Conservation (phyloP, 2,888 invertebrate species). For the Sphecodes monilicornis region DNA sequence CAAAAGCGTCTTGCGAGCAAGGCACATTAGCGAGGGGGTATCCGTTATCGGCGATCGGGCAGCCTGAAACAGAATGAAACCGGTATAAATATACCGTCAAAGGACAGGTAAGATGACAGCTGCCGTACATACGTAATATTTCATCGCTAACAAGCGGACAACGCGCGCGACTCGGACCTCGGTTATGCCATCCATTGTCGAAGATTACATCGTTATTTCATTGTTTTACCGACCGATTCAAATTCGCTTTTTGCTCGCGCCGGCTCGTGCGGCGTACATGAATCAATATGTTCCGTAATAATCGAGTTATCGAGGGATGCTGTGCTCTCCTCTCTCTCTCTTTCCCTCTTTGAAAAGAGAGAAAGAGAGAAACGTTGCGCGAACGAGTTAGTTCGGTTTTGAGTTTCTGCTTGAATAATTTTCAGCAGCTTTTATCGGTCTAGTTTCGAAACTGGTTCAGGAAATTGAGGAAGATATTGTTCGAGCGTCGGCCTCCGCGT, state of each 20-base stretch:
- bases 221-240: slow-evolving; percentile 63
- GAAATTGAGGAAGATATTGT: not conserved
- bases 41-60: slow-evolving; percentile 58
- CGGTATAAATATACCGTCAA: slow-evolving; percentile 66
- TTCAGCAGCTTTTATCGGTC: not conserved
- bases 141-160: slow-evolving; percentile 67
- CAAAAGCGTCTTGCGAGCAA: slow-evolving; percentile 29
- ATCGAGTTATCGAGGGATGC: slow-evolving; percentile 60
- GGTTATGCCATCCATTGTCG: slow-evolving; percentile 67
- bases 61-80: slow-evolving; percentile 49
- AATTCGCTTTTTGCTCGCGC: slow-evolving; percentile 57
- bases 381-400: slow-evolving; percentile 5
- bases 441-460: not conserved
- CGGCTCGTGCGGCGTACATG: slow-evolving; percentile 48
- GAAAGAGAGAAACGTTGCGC: not conserved
- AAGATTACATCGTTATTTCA: slow-evolving; percentile 69
- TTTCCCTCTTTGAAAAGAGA: not conserved
- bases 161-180: slow-evolving; percentile 52
- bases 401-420: not conserved
- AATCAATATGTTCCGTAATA: slow-evolving; percentile 66
- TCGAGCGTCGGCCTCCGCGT: not conserved
- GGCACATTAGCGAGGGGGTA: slow-evolving; percentile 49
- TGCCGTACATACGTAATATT: slow-evolving; percentile 66
- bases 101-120: slow-evolving; percentile 64
- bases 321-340: slow-evolving; percentile 23